Evolutionary conservation across 2,797 vertebrate genomes (phyloP).

Genomic region (Falco concolor): DNA sequence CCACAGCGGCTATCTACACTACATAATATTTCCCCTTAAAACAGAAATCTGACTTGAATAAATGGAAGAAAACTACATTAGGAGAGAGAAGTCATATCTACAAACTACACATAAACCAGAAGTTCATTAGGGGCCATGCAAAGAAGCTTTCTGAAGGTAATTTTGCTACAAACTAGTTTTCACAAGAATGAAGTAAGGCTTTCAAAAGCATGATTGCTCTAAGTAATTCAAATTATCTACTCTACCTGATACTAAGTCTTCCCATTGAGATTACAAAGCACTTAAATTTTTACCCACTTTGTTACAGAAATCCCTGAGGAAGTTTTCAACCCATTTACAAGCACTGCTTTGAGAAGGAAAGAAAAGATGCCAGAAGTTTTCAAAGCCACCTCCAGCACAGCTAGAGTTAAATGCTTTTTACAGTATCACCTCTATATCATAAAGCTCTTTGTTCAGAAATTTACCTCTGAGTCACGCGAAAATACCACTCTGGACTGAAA

Average conservation of each 20-base stretch:
- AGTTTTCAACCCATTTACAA: constrained; percentile 11
- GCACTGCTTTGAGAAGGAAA: background rate
- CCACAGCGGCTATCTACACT: background rate
- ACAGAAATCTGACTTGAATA: background rate
- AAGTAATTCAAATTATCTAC: constrained; percentile 54
- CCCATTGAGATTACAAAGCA: constrained; percentile 22
- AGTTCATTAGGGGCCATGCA: background rate
- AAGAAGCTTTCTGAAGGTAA: constrained; percentile 26
- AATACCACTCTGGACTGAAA: background rate
- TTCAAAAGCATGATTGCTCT: constrained; percentile 33
- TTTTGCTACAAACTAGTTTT: constrained; percentile 31
- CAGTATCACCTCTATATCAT: background rate
- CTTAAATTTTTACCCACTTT: constrained; percentile 37
- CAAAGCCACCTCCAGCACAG: background rate
- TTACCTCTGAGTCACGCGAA: background rate
- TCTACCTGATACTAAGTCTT: constrained; percentile 33
- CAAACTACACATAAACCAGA: background rate
- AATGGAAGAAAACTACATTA: background rate
- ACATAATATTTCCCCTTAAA: constrained; percentile 1
- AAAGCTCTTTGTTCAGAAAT: background rate
- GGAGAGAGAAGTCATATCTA: constrained; percentile 2
- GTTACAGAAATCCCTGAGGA: constrained; percentile 12
- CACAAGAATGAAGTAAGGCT: background rate
- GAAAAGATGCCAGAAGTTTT: background rate
- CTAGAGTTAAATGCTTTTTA: constrained; percentile 22